Percentiles rank a stretch among this genome's conserved stretches.
Conservation (phyloP, 2,113 vertebrate species). For the Rhagologus leucostigma region DNA sequence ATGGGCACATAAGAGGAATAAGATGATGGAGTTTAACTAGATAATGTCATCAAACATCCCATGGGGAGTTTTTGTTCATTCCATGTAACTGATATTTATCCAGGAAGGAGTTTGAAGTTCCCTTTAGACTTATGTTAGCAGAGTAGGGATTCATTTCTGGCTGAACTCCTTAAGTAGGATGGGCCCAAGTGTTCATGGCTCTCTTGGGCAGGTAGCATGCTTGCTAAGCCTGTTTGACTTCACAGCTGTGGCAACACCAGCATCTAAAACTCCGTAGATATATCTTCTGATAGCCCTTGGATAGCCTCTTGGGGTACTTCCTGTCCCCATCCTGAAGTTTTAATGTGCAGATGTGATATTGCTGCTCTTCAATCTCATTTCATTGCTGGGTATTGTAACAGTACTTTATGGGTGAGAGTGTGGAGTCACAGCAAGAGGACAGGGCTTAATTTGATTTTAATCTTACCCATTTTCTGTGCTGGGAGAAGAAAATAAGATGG, state of each 20-base stretch:
- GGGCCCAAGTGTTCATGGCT: not conserved
- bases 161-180: not conserved
- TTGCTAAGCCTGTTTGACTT: not conserved
- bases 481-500: not conserved
- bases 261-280: not conserved
- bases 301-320: not conserved
- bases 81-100: not conserved
- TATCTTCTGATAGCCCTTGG: not conserved
- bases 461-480: not conserved
- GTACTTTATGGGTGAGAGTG: not conserved
- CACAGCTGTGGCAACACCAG: not conserved
- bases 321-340: not conserved
- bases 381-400: not conserved
- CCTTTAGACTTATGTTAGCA: not conserved
- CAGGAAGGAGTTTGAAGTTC: not conserved
- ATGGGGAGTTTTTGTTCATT: not conserved
- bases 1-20: not conserved
- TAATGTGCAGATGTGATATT: not conserved
- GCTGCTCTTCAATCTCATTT: not conserved
- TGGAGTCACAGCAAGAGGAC: not conserved
- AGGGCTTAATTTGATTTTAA: not conserved
- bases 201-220: not conserved
- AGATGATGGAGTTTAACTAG: not conserved
- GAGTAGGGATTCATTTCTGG: not conserved
- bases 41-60: not conserved